Evolutionary conservation across 2,797 vertebrate genomes (phyloP).

Genomic region (Ciconia nigra): DNA sequence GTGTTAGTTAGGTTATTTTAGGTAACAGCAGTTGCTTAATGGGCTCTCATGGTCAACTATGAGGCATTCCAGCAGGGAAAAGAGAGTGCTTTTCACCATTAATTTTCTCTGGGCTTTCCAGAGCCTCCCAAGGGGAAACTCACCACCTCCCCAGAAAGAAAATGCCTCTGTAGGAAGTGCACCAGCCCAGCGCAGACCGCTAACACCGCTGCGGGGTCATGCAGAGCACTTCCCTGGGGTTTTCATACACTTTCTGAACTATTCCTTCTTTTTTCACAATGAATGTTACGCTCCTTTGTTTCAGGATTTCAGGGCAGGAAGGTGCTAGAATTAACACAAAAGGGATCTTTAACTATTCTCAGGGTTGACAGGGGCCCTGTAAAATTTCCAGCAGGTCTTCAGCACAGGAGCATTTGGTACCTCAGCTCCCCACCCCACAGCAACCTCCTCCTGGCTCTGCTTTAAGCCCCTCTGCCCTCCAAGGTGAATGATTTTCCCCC

Average conservation of each 20-base stretch:
- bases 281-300: neutral
- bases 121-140: conserved; percentile 4
- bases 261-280: neutral
- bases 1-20: neutral
- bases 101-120: conserved; percentile 12
- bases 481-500: neutral
- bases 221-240: neutral
- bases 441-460: neutral
- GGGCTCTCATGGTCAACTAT: neutral
- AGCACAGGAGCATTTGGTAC: neutral
- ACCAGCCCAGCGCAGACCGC: neutral
- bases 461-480: neutral
- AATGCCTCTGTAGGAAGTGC: neutral
- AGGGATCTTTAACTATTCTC: neutral
- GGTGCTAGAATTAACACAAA: neutral
- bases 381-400: neutral
- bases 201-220: neutral
- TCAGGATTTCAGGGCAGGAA: neutral
- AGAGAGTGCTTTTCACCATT: conserved; percentile 27
- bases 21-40: conserved; percentile 29
- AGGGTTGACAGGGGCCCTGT: neutral
- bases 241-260: neutral
- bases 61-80: conserved; percentile 21
- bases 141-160: neutral
- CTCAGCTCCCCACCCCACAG: neutral